Conservation (phyloP, 2,888 invertebrate genomes). For the Clivina fossor region DNA sequence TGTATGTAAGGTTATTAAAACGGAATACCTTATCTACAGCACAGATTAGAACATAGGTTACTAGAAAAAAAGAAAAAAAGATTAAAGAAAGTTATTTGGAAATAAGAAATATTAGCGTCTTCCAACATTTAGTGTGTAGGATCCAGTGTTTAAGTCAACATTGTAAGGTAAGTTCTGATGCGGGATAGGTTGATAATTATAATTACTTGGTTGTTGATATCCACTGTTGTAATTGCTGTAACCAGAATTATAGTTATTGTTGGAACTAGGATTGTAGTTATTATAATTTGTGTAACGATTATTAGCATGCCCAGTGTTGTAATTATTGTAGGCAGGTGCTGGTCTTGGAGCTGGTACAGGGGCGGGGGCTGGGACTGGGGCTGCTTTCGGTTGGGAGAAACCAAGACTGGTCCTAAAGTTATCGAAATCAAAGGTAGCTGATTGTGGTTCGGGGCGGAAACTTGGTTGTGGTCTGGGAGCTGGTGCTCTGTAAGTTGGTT, state of each 20-base stretch:
- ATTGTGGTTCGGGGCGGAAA: slow-evolving; percentile 48
- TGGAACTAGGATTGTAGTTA: slow-evolving; percentile 2
- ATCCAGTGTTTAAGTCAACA: slow-evolving; percentile 30
- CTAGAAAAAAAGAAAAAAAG: slow-evolving; percentile 3
- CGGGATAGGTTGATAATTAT: too few relatives aligned
- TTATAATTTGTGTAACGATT: slow-evolving; percentile 25
- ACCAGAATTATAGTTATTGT: slow-evolving; percentile 23
- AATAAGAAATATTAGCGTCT: slow-evolving; percentile 17
- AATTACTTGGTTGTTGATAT: slow-evolving; percentile 41
- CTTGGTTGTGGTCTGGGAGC: slow-evolving; percentile 49
- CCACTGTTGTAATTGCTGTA: slow-evolving; percentile 18
- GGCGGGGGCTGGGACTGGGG: slow-evolving; percentile 36
- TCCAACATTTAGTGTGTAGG: slow-evolving; percentile 19
- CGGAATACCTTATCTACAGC: too few relatives aligned
- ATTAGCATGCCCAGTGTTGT: slow-evolving; percentile 19
- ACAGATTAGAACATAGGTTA: background rate
- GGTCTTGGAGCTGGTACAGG: slow-evolving; percentile 44
- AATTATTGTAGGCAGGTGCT: slow-evolving; percentile 40
- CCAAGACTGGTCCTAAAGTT: slow-evolving; percentile 29
- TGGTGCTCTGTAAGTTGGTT: slow-evolving; percentile 46
- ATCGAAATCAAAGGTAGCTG: slow-evolving; percentile 45
- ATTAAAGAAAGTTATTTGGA: background rate
- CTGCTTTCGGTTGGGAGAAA: slow-evolving; percentile 29
- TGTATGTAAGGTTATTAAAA: too few relatives aligned
- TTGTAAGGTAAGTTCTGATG: slow-evolving; percentile 20